Conservation (phyloP, 2,888 invertebrate genomes). For the Zeuzera pyrina region DNA sequence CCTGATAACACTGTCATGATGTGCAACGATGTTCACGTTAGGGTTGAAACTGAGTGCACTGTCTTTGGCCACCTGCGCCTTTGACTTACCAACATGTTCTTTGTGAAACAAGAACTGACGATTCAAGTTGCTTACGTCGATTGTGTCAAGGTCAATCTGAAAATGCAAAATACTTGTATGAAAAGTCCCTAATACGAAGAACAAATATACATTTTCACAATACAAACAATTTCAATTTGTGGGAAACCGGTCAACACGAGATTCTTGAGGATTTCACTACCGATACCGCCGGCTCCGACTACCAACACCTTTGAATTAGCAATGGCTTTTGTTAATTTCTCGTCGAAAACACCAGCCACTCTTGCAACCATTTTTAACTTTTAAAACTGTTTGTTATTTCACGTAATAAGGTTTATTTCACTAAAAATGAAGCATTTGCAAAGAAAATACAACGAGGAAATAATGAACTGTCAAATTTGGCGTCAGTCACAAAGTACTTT, state of each 20-base stretch:
- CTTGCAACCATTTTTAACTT: constrained; percentile 75
- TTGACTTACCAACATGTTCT: constrained; percentile 98
- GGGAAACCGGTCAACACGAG: constrained; percentile 95
- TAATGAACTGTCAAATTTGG: constrained; percentile 41
- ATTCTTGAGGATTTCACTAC: constrained; percentile 98
- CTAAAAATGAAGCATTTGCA: constrained; percentile 4
- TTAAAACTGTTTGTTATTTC: neutral
- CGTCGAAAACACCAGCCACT: constrained; percentile 77
- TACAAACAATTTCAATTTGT: constrained; percentile 93
- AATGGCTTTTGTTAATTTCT: constrained; percentile 77
- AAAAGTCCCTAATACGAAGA: neutral
- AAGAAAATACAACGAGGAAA: constrained; percentile 19
- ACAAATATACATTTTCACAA: neutral
- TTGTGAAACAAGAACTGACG: constrained; percentile 99
- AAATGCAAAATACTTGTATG: constrained; percentile 32
- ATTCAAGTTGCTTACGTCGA: constrained; percentile 99
- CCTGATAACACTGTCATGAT: constrained; percentile 95
- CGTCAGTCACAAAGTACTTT: constrained; percentile 45
- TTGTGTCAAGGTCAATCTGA: constrained; percentile 99
- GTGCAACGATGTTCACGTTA: constrained; percentile 87
- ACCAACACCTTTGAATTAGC: constrained; percentile 84
- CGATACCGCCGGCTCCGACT: constrained; percentile 98
- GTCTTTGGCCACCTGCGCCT: constrained; percentile 92
- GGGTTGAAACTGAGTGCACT: constrained; percentile 92
- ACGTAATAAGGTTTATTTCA: too few relatives aligned